phyloP scores from a whole-genome alignment of 2,113 vertebrate genomes.

The Sapajus apella region DNA sequence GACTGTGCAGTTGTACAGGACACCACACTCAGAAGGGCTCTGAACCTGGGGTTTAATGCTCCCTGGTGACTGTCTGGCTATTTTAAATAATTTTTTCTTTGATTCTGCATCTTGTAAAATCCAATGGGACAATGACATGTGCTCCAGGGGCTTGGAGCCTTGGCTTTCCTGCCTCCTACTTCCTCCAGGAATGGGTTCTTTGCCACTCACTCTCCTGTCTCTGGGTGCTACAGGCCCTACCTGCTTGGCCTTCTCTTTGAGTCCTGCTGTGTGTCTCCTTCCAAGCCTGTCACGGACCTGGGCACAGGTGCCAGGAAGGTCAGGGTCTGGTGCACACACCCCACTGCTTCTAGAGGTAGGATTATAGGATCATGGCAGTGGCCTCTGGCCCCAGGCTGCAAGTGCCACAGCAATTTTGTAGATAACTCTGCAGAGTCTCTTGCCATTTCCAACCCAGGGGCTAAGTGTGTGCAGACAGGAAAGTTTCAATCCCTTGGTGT shows the following conservation, averaged over 20 bases:
- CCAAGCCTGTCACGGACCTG: neutral
- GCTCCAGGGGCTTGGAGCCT: neutral
- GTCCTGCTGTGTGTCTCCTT: neutral
- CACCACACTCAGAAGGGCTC: neutral
- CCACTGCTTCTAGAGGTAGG: neutral
- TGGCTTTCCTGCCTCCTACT: neutral
- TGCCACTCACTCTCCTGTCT: fast-evolving
- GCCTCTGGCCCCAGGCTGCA: neutral
- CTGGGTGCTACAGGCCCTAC: neutral
- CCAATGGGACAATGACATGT: neutral
- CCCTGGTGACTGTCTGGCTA: neutral
- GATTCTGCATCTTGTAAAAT: neutral
- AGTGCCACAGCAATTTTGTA: neutral
- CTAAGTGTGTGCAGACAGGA: neutral
- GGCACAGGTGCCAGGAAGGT: fast-evolving
- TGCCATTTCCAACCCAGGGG: neutral
- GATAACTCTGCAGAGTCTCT: neutral
- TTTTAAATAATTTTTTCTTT: neutral
- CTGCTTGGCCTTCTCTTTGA: neutral
- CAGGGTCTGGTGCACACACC: neutral
- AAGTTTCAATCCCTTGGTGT: neutral
- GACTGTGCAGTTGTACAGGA: too few relatives aligned
- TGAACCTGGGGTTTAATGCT: neutral
- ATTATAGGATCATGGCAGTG: neutral
- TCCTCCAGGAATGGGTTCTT: neutral